Base-by-base conservation (phyloP, 2,797 vertebrate species). In the Melanotaenia trifasciata region DNA sequence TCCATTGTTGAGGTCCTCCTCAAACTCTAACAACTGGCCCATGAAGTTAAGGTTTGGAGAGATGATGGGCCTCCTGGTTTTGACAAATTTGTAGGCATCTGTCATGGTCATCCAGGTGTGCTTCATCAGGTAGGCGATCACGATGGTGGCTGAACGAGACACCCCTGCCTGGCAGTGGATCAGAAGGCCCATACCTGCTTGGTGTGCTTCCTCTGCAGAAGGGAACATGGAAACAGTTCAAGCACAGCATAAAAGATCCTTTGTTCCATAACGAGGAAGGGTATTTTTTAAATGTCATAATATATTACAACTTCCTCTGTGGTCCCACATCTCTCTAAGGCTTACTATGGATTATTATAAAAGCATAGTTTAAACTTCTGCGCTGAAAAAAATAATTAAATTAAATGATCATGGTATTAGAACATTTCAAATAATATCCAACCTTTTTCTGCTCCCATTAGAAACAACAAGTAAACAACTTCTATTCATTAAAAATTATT, bases 81-180 rank as follows among this genome's bases (percentile, higher is more conserved):
- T 99, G 73, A 99, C 98, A 47, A 99, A 99, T 92, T 99, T 99
- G 85, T 99, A 99, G 77, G 98, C 97, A 40, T 99, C 98, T 0
- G 97, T 98, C 98, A 99, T 99, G 92, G 97, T 99, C 98, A 99
- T 99, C 92, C 97, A 96, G 0, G 97, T 99, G 96, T 99, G 98
- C 95, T 99, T 99, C 98, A 99, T 99, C 92, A 99, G 89, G 93
- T 99, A 99, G 0, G 98, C 98, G 0, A 99, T 99, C 90, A 99
- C 97, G 0, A 99, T 98, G 90, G 98, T 99, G 93, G 98, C 98
- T 0, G 98, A 99, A 35, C 98, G 96, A 1, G 98, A 99, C 80
- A 99, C 98, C 0, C 98, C 98, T 0, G 98, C 98, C 92, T 99
- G 98, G 93, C 98, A 99, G 94, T 99, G 98, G 90, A 99, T 98